phyloP scores from a whole-genome alignment of 2,113 vertebrate genomes.

The Prunella fulvescens region DNA sequence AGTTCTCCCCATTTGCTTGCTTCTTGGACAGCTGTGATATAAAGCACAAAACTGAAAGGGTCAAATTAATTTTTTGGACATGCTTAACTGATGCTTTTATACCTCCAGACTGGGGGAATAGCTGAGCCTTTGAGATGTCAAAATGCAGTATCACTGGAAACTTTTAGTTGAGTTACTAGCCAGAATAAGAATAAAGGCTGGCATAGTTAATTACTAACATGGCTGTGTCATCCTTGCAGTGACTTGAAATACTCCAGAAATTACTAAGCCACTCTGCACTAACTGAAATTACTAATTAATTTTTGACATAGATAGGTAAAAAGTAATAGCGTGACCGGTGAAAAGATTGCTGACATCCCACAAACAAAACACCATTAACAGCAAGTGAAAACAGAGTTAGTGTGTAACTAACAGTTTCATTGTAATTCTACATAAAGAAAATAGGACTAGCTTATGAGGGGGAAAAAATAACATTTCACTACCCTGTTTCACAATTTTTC shows the following conservation, averaged over 20 bases:
- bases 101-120: not conserved
- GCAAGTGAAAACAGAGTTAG: constrained; percentile 1
- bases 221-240: constrained; percentile 19
- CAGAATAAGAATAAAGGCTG: not conserved
- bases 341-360: not conserved
- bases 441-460: not conserved
- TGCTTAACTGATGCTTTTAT: not conserved
- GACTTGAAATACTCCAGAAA: not conserved
- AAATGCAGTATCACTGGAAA: not conserved
- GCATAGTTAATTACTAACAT: constrained; percentile 15
- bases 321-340: not conserved
- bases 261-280: not conserved
- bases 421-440: not conserved
- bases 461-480: not conserved
- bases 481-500: not conserved
- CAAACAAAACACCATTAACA: not conserved
- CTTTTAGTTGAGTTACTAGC: not conserved
- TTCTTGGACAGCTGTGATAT: not conserved
- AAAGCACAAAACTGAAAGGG: not conserved
- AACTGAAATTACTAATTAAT: constrained; percentile 46
- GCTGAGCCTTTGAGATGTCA: not conserved
- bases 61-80: not conserved
- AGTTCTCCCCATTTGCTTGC: not conserved
- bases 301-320: not conserved
- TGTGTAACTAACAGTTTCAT: not conserved